Percentiles rank a stretch among this genome's conserved stretches.
Conservation (phyloP, 2,797 vertebrate species). For the Danio kyathit region DNA sequence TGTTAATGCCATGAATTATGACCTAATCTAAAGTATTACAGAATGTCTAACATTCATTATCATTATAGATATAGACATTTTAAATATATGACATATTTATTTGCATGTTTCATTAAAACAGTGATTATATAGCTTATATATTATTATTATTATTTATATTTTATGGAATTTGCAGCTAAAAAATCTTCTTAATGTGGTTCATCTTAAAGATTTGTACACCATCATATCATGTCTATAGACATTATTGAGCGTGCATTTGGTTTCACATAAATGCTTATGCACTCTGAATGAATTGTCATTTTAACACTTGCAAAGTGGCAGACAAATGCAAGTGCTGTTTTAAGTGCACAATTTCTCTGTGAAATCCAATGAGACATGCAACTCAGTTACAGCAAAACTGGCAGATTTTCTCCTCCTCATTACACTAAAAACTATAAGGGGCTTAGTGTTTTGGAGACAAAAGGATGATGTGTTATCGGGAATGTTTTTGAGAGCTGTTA, state of each 20-base stretch:
- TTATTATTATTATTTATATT: no score
- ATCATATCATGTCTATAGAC: not conserved
- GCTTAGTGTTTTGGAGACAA: not conserved
- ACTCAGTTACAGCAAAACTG: not conserved
- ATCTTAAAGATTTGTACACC: no score
- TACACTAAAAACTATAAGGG: not conserved
- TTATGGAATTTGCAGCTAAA: no score
- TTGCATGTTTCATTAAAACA: no score
- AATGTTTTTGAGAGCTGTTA: not conserved
- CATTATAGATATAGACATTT: no score
- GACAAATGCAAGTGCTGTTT: not conserved
- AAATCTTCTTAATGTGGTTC: no score
- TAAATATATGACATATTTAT: no score
- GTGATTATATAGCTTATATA: no score
- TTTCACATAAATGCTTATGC: not conserved
- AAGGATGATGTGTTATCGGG: not conserved
- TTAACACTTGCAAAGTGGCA: not conserved
- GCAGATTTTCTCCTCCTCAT: not conserved
- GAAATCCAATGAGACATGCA: not conserved
- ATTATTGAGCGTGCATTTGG: not conserved
- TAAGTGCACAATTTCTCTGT: not conserved
- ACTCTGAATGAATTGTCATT: not conserved
- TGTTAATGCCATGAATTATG: no score
- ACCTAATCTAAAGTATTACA: no score
- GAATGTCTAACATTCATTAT: no score